Conservation (phyloP, 2,113 vertebrate genomes). For the Puma concolor region DNA sequence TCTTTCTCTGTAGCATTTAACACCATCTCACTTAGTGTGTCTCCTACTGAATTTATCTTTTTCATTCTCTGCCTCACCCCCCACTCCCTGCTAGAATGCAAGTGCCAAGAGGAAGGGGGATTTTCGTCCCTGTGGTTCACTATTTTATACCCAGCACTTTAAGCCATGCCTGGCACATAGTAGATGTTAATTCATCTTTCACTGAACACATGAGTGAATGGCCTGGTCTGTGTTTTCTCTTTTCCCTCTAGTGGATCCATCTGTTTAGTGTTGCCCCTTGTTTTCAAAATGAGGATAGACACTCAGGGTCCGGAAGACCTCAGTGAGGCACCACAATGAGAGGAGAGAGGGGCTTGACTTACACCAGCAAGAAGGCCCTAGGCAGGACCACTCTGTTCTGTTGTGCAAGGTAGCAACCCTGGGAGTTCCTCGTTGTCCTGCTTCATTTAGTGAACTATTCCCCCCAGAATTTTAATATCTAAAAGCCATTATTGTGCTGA, state of each 20-base stretch:
- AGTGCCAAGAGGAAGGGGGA: not conserved
- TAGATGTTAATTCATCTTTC: not conserved
- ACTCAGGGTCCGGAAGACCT: not conserved
- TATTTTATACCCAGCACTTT: constrained; percentile 61
- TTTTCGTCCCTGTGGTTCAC: not conserved
- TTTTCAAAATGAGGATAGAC: not conserved
- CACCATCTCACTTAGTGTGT: not conserved
- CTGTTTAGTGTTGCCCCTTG: not conserved
- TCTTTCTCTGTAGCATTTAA: not conserved
- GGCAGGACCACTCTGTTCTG: not conserved
- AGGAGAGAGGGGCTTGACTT: not conserved
- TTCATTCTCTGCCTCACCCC: not conserved
- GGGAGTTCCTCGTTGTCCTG: not conserved
- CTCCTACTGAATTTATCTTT: not conserved
- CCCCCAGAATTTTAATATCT: not conserved
- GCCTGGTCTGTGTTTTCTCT: not conserved
- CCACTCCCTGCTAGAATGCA: not conserved
- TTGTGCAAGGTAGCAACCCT: not conserved
- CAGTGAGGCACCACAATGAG: not conserved
- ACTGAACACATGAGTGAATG: not conserved
- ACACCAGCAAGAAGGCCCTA: not conserved
- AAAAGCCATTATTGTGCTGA: not conserved
- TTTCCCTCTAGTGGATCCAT: not conserved
- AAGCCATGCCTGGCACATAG: not conserved
- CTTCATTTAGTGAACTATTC: not conserved